Conservation (phyloP, 2,888 invertebrate genomes). For the Cheilosia soror region DNA sequence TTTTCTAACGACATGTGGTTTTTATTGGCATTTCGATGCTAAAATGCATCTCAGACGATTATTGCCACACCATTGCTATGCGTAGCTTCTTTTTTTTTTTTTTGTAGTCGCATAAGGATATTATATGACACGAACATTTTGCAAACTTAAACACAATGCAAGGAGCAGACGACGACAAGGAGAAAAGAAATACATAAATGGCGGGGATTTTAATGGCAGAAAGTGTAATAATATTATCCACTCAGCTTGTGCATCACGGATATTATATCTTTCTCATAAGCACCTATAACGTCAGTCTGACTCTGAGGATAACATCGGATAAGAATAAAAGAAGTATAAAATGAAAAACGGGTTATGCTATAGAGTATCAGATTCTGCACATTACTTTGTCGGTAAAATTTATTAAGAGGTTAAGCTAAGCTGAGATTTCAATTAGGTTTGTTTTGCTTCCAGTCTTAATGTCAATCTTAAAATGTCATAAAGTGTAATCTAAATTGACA, state of each 20-base stretch:
- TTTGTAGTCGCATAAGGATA: not conserved
- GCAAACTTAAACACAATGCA: not conserved
- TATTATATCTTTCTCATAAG: not conserved
- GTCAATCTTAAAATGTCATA: too few relatives aligned
- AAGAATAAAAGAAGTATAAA: not conserved
- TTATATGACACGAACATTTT: not conserved
- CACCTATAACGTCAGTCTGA: not conserved
- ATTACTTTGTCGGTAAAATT: too few relatives aligned
- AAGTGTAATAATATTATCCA: constrained; percentile 30
- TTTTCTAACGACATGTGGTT: constrained; percentile 63
- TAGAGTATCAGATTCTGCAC: not conserved
- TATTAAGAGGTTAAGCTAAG: too few relatives aligned
- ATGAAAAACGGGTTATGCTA: not conserved
- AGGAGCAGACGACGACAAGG: not conserved
- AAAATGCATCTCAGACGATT: constrained; percentile 56
- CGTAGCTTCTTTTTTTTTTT: not conserved
- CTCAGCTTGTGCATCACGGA: not conserved
- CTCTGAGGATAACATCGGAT: not conserved
- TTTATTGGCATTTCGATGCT: constrained; percentile 60
- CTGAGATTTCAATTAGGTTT: too few relatives aligned
- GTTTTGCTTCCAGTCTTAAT: too few relatives aligned
- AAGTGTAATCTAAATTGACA: too few relatives aligned
- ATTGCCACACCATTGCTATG: constrained; percentile 52
- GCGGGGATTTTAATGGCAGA: constrained; percentile 5
- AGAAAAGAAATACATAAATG: constrained; percentile 13